A percentile compares a stretch with the other conserved stretches of the same genome.
Evolutionary conservation across 2,888 invertebrate species (phyloP).

Genomic region (Cephonodes hylas): DNA sequence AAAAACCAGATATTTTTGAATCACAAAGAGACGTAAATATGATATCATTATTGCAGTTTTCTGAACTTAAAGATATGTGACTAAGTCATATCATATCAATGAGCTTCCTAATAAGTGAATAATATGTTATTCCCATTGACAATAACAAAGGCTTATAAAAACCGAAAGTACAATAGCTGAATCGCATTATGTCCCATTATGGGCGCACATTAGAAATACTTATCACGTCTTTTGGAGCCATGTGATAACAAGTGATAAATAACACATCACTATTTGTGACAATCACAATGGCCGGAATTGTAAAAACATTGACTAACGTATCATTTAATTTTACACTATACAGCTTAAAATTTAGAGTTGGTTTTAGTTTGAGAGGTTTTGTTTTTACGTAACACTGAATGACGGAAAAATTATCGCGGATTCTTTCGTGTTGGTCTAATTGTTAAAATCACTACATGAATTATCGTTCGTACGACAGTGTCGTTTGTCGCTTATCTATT

Average conservation of each 20-base stretch:
- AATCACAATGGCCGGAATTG: conserved; percentile 38
- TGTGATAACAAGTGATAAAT: conserved; percentile 40
- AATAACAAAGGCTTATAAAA: background rate
- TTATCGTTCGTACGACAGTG: conserved; percentile 41
- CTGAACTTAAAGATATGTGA: too few relatives aligned
- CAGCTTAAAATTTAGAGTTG: background rate
- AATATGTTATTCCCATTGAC: background rate
- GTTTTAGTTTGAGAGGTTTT: background rate
- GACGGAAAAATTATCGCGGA: conserved; percentile 40
- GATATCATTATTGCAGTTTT: too few relatives aligned
- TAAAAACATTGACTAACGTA: background rate
- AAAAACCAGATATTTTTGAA: too few relatives aligned
- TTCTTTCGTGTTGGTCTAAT: conserved; percentile 51
- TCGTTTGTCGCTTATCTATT: conserved; percentile 53
- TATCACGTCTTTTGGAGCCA: conserved; percentile 23
- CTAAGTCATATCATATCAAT: too few relatives aligned
- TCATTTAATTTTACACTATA: conserved; percentile 9
- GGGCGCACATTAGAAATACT: conserved; percentile 32
- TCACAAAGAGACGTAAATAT: too few relatives aligned
- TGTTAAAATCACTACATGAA: conserved; percentile 37
- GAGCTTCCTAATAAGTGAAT: background rate
- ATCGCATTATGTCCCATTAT: conserved; percentile 34
- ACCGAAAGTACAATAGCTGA: conserved; percentile 32
- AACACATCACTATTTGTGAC: conserved; percentile 55
- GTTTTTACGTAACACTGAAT: conserved; percentile 28